Percentiles rank a stretch among this genome's conserved stretches.
These are phyloP conservation scores for Pygoscelis antarcticus DNA, from an alignment of 2,113 vertebrate species.

Conservation along the genomic window DNA sequence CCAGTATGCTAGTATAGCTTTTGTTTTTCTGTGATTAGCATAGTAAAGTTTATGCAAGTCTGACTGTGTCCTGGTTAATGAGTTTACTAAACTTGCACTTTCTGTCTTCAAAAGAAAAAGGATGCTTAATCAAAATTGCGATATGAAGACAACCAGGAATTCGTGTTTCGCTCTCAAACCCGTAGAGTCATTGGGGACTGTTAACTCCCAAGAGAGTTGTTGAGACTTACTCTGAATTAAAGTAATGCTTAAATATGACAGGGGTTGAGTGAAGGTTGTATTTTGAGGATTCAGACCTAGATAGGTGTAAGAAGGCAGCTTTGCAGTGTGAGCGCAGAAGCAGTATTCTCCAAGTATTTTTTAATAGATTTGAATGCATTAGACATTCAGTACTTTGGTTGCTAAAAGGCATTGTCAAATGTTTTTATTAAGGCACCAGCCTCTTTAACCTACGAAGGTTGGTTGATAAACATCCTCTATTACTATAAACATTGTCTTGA, in stretches of 20 bases:
- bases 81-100: not conserved
- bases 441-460: not conserved
- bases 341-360: not conserved
- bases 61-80: not conserved
- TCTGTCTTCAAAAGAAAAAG: not conserved
- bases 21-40: not conserved
- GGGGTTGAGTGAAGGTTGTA: not conserved
- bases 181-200: accelerated
- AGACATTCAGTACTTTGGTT: not conserved
- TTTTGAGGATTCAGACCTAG: not conserved
- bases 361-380: not conserved
- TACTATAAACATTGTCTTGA: conserved; percentile 56
- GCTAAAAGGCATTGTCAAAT: not conserved
- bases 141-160: not conserved
- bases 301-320: not conserved
- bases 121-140: not conserved
- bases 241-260: not conserved
- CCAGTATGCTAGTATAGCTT: not conserved
- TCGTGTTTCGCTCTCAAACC: not conserved
- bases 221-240: not conserved
- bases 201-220: not conserved
- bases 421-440: conserved; percentile 1
- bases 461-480: conserved; percentile 56
- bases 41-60: not conserved
- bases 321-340: not conserved